Percentiles rank a stretch among this genome's conserved stretches.
Evolutionary conservation across 1,140 invertebrate species (phyloP).

Genomic region (Drosophila eugracilis): DNA sequence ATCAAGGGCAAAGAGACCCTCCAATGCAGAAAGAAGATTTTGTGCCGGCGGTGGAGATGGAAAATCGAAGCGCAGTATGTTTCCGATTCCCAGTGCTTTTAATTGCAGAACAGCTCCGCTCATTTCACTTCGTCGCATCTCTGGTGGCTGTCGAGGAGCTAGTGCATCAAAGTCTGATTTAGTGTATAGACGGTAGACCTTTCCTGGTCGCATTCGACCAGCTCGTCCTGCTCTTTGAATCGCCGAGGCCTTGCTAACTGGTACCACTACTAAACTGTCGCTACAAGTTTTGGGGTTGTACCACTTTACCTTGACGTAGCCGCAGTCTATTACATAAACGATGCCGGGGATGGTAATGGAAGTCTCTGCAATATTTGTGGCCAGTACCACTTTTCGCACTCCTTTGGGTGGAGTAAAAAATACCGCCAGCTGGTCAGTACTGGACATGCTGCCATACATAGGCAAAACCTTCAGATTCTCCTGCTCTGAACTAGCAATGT

Average conservation of each 20-base stretch:
- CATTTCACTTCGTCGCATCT: slow-evolving; percentile 96
- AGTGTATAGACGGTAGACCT: slow-evolving; percentile 92
- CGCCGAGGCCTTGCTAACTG: slow-evolving; percentile 95
- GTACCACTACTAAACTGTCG: slow-evolving; percentile 93
- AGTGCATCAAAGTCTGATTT: slow-evolving; percentile 92
- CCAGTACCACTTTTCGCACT: slow-evolving; percentile 95
- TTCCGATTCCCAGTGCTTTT: slow-evolving; percentile 97
- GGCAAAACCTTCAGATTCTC: slow-evolving; percentile 92
- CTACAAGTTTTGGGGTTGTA: slow-evolving; percentile 94
- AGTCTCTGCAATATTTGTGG: slow-evolving; percentile 99
- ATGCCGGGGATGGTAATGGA: slow-evolving; percentile 95
- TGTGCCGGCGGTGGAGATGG: slow-evolving; percentile 95
- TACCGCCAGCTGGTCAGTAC: slow-evolving; percentile 94
- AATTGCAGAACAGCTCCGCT: slow-evolving; percentile 94
- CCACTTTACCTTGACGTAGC: slow-evolving; percentile 98
- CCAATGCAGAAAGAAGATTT: slow-evolving; percentile 93
- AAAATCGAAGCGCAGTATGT: slow-evolving; percentile 93
- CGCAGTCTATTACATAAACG: slow-evolving; percentile 97
- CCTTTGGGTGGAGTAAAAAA: slow-evolving; percentile 92
- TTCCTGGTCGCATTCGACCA: slow-evolving; percentile 93
- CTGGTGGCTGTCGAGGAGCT: slow-evolving; percentile 90
- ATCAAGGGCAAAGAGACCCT: slow-evolving; percentile 94
- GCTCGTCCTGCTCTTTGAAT: slow-evolving; percentile 96
- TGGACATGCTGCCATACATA: slow-evolving; percentile 95
- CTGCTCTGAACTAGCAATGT: slow-evolving; percentile 87